Base-by-base conservation (phyloP, 2,888 invertebrate genomes). In the Spisula subtruncata region DNA sequence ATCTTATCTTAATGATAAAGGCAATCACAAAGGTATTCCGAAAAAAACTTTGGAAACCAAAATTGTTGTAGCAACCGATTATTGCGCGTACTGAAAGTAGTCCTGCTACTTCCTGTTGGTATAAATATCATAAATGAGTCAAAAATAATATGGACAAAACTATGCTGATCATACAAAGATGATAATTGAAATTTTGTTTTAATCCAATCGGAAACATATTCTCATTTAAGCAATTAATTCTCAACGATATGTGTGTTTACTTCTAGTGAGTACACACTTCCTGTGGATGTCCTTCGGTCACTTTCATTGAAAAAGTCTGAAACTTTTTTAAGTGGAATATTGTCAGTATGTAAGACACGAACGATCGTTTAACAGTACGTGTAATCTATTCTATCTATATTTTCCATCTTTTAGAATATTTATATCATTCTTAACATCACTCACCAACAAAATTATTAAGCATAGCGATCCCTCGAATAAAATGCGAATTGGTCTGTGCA, bases 11-110 rank as follows among this genome's bases (percentile, higher is more conserved):
- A 12, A 51, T 10, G 51, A 4, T 51, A 51, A 51, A 14, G 14
- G 51, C 51, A 51, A 51, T 51, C 51, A 51, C 51, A 16, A 51
- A 51, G 16, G 51, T 51, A 51, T 51, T 51, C 51, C 51, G 51
- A 51, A 51, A 48, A 8, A 51, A 51, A 51, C 51, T 51, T 51
- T 51, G 60, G 60, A 60, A 32, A 75, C 75, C 75, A 41, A 75
- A 32, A 8, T 75, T 75, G 75, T 75, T 75, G 75, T 75, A 75
- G 75, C 75, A 75, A 75, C 75, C 75, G 35, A 75, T 75, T 75
- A 75, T 35, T 75, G 35, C 75, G 75, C 75, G 18, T 16, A 14
- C 14, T 16, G 32, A 75, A 75, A 75, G 35, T 32, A 75, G 75
- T 75, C 35, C 75, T 75, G 16, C 35, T 16, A 35, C 25, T 35